Conservation (phyloP, 2,113 vertebrate genomes). For the Melospiza melodia region DNA sequence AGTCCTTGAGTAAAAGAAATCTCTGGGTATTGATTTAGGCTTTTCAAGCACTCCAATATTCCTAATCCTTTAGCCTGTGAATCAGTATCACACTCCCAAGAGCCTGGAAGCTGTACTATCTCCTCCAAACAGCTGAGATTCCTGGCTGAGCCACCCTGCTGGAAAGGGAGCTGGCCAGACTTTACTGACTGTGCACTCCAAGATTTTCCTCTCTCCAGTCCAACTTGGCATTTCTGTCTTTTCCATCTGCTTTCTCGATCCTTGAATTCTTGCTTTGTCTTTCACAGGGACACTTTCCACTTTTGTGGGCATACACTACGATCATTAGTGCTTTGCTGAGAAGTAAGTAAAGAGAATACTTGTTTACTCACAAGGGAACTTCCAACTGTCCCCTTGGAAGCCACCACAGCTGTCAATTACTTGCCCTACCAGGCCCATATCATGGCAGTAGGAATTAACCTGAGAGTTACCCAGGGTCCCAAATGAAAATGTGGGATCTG, state of each 20-base stretch:
- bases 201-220: neutral
- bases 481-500: neutral
- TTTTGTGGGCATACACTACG: neutral
- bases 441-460: neutral
- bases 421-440: neutral
- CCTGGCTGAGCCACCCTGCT: neutral
- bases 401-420: neutral
- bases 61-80: neutral
- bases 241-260: neutral
- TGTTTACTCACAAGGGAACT: neutral
- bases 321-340: neutral
- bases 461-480: neutral
- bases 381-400: neutral
- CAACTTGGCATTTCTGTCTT: neutral
- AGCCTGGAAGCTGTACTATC: neutral
- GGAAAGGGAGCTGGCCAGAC: neutral
- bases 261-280: neutral
- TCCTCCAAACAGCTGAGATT: slow-evolving; percentile 17
- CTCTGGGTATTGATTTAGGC: neutral
- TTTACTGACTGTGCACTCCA: neutral
- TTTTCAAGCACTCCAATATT: neutral
- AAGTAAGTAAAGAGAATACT: neutral
- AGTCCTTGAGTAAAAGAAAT: neutral
- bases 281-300: neutral
- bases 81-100: neutral